Evolutionary conservation across 2,888 invertebrate species (phyloP).

Genomic region (Rutpela maculata): DNA sequence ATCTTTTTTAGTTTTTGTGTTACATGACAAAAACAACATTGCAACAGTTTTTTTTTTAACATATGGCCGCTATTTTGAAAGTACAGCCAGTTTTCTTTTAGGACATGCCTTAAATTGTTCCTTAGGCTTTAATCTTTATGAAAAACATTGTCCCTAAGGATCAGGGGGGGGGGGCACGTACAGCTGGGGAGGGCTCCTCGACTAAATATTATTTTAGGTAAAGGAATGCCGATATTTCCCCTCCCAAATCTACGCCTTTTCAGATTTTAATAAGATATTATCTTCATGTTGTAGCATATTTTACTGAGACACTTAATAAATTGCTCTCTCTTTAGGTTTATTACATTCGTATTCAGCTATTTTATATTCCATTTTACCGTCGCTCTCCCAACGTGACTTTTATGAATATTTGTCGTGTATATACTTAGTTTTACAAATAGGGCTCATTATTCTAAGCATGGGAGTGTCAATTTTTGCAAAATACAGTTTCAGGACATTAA

Average conservation of each 20-base stretch:
- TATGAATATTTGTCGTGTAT: constrained; percentile 15
- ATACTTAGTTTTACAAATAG: constrained; percentile 12
- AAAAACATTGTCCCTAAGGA: too few species aligned
- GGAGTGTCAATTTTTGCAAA: background rate
- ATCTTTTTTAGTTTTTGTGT: too few species aligned
- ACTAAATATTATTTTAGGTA: too few species aligned
- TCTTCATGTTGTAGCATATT: constrained; percentile 55
- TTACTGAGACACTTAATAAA: constrained; percentile 60
- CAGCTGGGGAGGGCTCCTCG: too few species aligned
- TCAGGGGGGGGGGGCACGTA: too few species aligned
- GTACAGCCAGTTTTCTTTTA: too few species aligned
- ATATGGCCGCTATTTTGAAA: too few species aligned
- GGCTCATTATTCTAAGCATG: background rate
- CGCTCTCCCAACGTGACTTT: background rate
- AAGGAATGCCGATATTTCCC: background rate
- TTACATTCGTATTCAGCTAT: constrained; percentile 42
- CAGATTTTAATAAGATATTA: background rate
- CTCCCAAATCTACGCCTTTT: background rate
- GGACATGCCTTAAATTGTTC: too few species aligned
- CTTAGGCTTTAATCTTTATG: too few species aligned
- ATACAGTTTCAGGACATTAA: background rate
- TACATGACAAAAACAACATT: too few species aligned
- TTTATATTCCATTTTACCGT: constrained; percentile 12
- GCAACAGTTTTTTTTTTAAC: too few species aligned
- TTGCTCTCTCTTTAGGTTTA: constrained; percentile 53